Conservation (phyloP, 2,888 invertebrate genomes). For the Alcis repandata region DNA sequence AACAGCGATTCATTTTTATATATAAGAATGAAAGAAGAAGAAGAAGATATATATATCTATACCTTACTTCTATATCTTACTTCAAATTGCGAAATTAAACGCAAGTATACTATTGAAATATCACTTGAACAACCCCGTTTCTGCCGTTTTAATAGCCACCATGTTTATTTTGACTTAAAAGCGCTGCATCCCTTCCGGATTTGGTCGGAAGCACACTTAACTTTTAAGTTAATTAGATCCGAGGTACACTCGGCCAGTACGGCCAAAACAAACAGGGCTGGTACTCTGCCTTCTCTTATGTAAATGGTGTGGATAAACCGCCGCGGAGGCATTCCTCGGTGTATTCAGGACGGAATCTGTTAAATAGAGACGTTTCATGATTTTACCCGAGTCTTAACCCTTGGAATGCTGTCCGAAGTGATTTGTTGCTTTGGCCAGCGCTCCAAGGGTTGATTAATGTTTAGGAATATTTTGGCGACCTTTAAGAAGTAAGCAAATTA, state of each 20-base stretch:
- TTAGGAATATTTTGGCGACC: constrained; percentile 21
- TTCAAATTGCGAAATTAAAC: constrained; percentile 4
- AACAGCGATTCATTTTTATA: too few relatives aligned
- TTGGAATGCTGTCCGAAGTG: constrained; percentile 33
- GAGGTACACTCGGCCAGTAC: constrained; percentile 47
- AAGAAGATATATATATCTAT: too few relatives aligned
- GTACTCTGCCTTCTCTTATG: constrained; percentile 54
- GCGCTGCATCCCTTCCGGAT: constrained; percentile 47
- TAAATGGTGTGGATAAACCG: constrained; percentile 53
- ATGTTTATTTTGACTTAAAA: constrained; percentile 47
- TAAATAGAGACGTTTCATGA: constrained; percentile 36
- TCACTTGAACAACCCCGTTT: constrained; percentile 4
- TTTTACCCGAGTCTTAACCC: constrained; percentile 28
- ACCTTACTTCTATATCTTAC: too few relatives aligned
- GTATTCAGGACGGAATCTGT: constrained; percentile 31
- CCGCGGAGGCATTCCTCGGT: constrained; percentile 28
- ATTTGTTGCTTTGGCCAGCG: constrained; percentile 31
- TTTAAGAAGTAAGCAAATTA: constrained; percentile 13
- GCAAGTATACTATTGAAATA: constrained; percentile 5
- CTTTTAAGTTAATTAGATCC: constrained; percentile 53
- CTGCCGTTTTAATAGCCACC: constrained; percentile 40
- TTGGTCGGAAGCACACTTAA: constrained; percentile 49
- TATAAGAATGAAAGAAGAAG: too few relatives aligned
- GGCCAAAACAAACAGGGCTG: constrained; percentile 49
- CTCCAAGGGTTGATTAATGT: constrained; percentile 37